Base-by-base conservation (phyloP, 2,888 invertebrate species). In the Teleiodes luculella region DNA sequence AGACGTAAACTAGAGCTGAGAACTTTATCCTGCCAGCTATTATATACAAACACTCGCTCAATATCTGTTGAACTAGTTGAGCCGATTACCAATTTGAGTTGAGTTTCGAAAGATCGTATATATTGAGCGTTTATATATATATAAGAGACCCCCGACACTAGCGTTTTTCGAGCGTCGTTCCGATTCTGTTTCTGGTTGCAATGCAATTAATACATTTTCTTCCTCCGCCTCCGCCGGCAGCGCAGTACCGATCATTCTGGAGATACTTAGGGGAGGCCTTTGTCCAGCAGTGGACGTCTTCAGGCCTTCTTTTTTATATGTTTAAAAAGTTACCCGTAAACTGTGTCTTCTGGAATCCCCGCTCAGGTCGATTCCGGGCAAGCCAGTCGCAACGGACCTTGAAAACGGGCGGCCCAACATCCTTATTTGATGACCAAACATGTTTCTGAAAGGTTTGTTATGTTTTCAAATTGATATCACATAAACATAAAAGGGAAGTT, bases 401-500 rank as follows among this genome's bases (percentile, higher is more conserved):
- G 92, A 92, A 74, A 92, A 93, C 49, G 92, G 92, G 67, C 93
- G 85, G 64, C 93, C 93, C 76, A 93, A 84, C 81, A 92, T 92
- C 62, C 92, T 91, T 74, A 92, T 92, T 76, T 92, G 91, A 60
- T 91, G 91, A 58, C 92, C 90, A 72, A 92, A 91, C 84, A 92
- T 92, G 69, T 92, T 90, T 76, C 92, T 91, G 86, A 85, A 84
- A 92, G 78, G 61, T 84, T 81, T 78, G 71, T 63, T 54, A 62
- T 55, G 59, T 66, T 61, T 68, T 68, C 60, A 74, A 68, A 36
- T 60, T 60, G 83, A 87, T 71, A 88, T 86, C 74, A 86, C 45
- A 36, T 57, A 57, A 57, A 67, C 68, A 66, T 72, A 72, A 68
- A 20, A 14, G 37, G 7, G 46, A 53, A 50, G 45, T 50, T 53